phyloP scores from a whole-genome alignment of 2,113 vertebrate species.

The Macaca nemestrina region DNA sequence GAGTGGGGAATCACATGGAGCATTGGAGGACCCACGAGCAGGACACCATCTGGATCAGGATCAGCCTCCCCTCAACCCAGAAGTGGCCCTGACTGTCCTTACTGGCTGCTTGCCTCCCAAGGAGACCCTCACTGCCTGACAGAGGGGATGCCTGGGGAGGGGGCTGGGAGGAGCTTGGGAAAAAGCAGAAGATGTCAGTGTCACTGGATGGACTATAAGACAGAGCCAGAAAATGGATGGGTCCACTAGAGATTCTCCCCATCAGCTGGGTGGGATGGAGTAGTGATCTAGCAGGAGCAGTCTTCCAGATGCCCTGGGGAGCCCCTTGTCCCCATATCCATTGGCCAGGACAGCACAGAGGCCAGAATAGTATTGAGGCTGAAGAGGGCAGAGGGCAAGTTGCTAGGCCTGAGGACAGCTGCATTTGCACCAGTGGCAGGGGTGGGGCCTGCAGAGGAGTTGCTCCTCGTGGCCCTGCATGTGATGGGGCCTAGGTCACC shows the following conservation, averaged over 20 bases:
- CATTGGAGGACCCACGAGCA: too few relatives aligned
- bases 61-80: neutral
- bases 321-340: too few relatives aligned
- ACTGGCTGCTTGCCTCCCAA: neutral
- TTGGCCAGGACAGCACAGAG: neutral
- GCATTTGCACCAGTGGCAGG: too few relatives aligned
- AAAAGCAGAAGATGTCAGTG: neutral
- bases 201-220: neutral
- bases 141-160: fast-evolving
- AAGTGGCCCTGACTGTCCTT: neutral
- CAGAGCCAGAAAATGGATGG: neutral
- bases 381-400: neutral
- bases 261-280: neutral
- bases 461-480: neutral
- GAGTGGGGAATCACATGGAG: neutral
- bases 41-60: too few relatives aligned
- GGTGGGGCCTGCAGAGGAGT: neutral
- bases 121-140: neutral
- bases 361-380: fast-evolving
- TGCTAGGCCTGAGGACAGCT: neutral
- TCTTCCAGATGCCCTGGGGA: fast-evolving
- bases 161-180: neutral
- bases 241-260: neutral
- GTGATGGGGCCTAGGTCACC: too few relatives aligned
- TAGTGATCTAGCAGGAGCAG: neutral